A percentile compares a stretch with the other conserved stretches of the same genome.
Conservation (phyloP, 2,888 invertebrate genomes). For the Pedicia rivosa region DNA sequence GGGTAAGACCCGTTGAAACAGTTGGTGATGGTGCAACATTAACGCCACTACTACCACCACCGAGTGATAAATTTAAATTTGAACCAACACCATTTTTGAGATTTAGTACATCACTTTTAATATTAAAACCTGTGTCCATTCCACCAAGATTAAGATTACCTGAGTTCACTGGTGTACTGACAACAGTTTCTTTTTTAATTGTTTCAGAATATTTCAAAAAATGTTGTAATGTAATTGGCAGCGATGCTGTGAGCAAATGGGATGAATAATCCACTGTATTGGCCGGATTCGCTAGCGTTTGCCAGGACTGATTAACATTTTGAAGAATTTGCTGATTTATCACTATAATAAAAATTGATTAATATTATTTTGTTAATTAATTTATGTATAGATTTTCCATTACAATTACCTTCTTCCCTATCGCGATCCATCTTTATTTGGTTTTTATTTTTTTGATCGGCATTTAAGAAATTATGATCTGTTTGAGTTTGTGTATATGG, state of each 20-base stretch:
- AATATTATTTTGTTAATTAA: too few species aligned
- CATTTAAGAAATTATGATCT: constrained; percentile 30
- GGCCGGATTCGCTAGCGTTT: constrained; percentile 30
- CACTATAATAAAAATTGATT: constrained; percentile 18
- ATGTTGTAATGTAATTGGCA: constrained; percentile 33
- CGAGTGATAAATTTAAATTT: constrained; percentile 29
- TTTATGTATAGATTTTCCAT: too few species aligned
- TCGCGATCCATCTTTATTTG: constrained; percentile 32
- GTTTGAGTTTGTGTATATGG: constrained; percentile 31
- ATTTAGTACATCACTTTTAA: constrained; percentile 23
- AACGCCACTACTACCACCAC: constrained; percentile 20
- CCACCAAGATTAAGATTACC: constrained; percentile 25
- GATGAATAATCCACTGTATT: constrained; percentile 32
- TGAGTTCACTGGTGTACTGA: constrained; percentile 24
- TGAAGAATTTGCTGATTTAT: constrained; percentile 31
- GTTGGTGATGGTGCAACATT: constrained; percentile 24
- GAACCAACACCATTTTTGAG: constrained; percentile 26
- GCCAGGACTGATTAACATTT: constrained; percentile 32
- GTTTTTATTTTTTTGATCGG: constrained; percentile 32
- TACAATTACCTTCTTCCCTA: constrained; percentile 29
- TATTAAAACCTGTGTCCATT: constrained; percentile 22
- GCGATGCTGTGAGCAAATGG: constrained; percentile 31
- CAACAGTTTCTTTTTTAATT: constrained; percentile 31
- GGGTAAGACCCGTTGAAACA: constrained; percentile 19
- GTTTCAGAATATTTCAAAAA: constrained; percentile 33